phyloP scores from a whole-genome alignment of 2,888 invertebrate species.

The Cremastinae sp. region DNA sequence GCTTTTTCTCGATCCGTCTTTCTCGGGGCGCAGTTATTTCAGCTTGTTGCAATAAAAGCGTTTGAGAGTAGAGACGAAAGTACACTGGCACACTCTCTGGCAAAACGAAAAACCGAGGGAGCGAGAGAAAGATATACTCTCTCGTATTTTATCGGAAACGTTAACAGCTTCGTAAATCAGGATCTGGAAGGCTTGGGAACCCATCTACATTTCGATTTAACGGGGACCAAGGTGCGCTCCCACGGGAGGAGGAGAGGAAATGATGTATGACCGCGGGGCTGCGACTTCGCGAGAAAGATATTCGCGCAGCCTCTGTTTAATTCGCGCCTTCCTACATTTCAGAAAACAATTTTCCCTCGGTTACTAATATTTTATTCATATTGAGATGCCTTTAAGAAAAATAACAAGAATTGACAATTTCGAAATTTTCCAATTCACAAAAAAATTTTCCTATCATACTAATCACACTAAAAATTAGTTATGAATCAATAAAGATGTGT shows the following conservation, averaged over 20 bases:
- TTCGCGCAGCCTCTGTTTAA: no score
- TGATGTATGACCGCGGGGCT: conserved; percentile 17
- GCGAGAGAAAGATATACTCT: conserved; percentile 5
- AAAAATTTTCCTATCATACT: no score
- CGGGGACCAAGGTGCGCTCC: conserved; percentile 33
- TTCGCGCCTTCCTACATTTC: no score
- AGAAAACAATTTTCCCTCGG: no score
- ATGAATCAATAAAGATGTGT: no score
- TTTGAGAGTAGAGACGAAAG: background rate
- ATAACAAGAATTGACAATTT: no score
- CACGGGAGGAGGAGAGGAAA: background rate
- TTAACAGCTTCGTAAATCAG: conserved; percentile 77
- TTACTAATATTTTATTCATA: no score
- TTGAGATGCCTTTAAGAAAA: no score
- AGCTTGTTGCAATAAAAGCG: conserved; percentile 70
- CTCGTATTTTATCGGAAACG: conserved; percentile 77
- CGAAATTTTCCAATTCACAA: no score
- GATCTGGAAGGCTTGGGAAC: conserved; percentile 63
- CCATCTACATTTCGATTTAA: conserved; percentile 68
- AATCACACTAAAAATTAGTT: no score
- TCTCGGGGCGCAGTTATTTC: no score
- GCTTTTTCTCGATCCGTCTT: no score
- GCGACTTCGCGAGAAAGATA: conserved; percentile 23
- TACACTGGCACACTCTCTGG: background rate
- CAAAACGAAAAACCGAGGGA: conserved; percentile 45